Conservation (phyloP, 2,888 invertebrate species). For the Muscina levida region DNA sequence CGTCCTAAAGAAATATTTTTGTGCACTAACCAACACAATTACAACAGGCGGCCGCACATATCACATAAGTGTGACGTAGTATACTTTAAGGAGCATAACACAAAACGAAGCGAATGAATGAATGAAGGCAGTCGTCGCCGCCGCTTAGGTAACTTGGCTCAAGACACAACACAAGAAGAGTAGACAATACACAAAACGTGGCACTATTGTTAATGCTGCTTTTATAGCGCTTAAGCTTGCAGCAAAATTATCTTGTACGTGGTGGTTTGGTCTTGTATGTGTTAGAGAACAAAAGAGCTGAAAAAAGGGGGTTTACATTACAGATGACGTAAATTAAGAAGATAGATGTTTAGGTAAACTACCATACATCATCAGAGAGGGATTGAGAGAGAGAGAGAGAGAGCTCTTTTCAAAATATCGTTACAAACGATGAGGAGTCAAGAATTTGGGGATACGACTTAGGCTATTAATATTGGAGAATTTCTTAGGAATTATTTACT, state of each 20-base stretch:
- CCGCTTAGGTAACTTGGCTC: neutral
- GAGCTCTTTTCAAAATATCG: too few relatives aligned
- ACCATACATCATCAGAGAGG: too few relatives aligned
- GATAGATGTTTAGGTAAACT: too few relatives aligned
- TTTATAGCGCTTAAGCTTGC: slow-evolving; percentile 17
- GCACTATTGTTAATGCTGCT: too few relatives aligned
- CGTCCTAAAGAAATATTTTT: neutral
- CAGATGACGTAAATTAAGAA: too few relatives aligned
- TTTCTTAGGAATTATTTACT: too few relatives aligned
- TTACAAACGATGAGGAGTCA: too few relatives aligned
- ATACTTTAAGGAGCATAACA: slow-evolving; percentile 15
- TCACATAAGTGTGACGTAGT: neutral
- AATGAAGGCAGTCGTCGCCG: neutral
- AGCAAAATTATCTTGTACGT: slow-evolving; percentile 4
- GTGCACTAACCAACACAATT: neutral
- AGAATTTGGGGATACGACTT: too few relatives aligned
- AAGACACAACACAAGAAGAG: neutral
- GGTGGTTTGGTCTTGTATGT: neutral
- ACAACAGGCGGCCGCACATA: neutral
- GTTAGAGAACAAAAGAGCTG: neutral
- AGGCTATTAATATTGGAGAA: too few relatives aligned
- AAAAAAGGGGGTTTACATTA: too few relatives aligned
- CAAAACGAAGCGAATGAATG: neutral
- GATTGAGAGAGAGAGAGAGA: too few relatives aligned
- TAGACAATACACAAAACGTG: neutral